Evolutionary conservation across 1,140 invertebrate genomes (phyloP), one percentile per base, ranked within the genome.

Genomic region (Listronotus bonariensis): DNA sequence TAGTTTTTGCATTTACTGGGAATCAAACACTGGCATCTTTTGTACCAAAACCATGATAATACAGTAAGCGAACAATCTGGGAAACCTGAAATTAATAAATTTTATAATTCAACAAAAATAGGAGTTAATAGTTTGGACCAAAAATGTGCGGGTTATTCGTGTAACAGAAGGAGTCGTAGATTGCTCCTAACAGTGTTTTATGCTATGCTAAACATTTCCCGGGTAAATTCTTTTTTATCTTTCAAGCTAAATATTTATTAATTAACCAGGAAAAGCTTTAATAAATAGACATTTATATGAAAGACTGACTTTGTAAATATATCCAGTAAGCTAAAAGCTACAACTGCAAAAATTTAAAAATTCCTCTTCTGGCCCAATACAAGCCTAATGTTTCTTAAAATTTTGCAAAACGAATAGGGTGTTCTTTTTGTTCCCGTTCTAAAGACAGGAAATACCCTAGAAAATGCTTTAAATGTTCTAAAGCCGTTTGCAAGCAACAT

Each of bases 81-180:
- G n/a, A n/a, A n/a, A n/a, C n/a, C n/a, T n/a, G n/a, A n/a, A n/a
- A n/a, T n/a, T n/a, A n/a, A n/a, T n/a, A n/a, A n/a, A n/a, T n/a
- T n/a, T n/a, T n/a, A n/a, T n/a, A n/a, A 78, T 43, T 31, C 36
- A 14, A 78, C 74, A 17, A 78, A 77, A 69, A 49, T 49, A 55
- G 76, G 76, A 9, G 70, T 77, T 12, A 71, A 77, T 74, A 49
- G 55, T 9, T 40, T 76, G 14, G 74, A 77, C 53, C 46, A 75
- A 62, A 72, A 72, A 55, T 74, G 72, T 66, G 41, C n/a, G n/a
- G n/a, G n/a, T n/a, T n/a, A n/a, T n/a, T n/a, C n/a, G n/a, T n/a
- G n/a, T n/a, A n/a, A n/a, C n/a, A n/a, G n/a, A n/a, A n/a, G n/a
- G n/a, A n/a, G n/a, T n/a, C n/a, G n/a, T n/a, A n/a, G n/a, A n/a